Base-by-base conservation (phyloP, 2,113 vertebrate species). In the Gobius niger region DNA sequence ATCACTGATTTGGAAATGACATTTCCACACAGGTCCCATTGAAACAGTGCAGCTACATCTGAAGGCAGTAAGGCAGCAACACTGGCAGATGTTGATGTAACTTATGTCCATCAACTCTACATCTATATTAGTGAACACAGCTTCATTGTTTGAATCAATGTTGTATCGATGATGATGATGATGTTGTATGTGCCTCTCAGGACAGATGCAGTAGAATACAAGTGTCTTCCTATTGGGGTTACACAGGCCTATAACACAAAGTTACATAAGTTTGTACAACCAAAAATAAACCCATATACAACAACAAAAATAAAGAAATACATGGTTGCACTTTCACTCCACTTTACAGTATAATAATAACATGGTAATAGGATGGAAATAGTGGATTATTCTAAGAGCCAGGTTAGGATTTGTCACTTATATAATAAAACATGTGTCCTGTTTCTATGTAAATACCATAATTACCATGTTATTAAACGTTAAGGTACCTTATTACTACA, bases 181-280 rank as follows among this genome's bases (percentile, higher is more conserved):
- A n/a, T n/a, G n/a, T n/a, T n/a, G n/a, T n/a, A 73, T 65, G 83
- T 53, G 49, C 53, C 54, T 70, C 75, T 69, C 15, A 56, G 49
- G 73, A 76, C 64, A 72, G 52, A 15, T 1, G 18, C 44, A 44
- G 73, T 54, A 52, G 51, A 54, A 59, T 15, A 16, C 5, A 7
- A 18, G 15, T 34, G 5, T 4, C 24, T 44, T 68, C 73, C 47
- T 24, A 44, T 70, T 66, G 46, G 47, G 63, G 34, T 83, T 90
- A 87, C 57, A 83, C 18, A 1, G 82, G 86, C 40, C 89, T 91
- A 18, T 42, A 18, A 81, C 7, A 76, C 12, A 70, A 73, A 71
- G 71, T 1, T 19, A 57, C 4, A 2, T 63, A 1, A 52, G 3
- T 18, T 52, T 2, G 18, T 18, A 18, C 51, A 52, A 52, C 5